Base-by-base conservation (phyloP, 2,113 vertebrate genomes). In the Oreochromis niloticus region DNA sequence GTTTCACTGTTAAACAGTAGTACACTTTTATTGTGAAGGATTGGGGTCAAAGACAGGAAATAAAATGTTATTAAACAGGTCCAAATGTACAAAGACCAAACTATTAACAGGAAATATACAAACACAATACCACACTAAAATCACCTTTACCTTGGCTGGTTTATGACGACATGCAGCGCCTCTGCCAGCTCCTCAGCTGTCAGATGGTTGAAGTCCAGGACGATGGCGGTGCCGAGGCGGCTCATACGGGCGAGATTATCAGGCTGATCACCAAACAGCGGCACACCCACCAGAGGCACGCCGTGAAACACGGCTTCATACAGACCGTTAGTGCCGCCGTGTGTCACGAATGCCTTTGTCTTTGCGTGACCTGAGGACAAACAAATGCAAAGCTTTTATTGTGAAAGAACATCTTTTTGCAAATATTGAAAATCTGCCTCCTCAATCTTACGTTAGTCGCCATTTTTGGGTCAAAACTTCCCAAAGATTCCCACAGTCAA, bases 241-340 rank as follows among this genome's bases (percentile, higher is more conserved):
- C 57, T 96, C 96, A 98, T 95, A 73, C 96, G 97, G 81, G 91
- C 92, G 0, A 98, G 81, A 86, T 98, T 98, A 83, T 97, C 97
- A 0, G 94, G 95, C 92, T 98, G 98, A 66, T 98, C 97, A 0
- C 80, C 97, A 83, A 98, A 98, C 80, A 99, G 88, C 4, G 98
- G 98, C 3, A 98, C 59, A 6, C 97, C 98, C 16, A 99, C 96
- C 95, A 99, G 92, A 0, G 97, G 98, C 34, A 98, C 86, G 0
- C 96, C 97, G 0, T 98, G 97, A 86, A 97, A 98, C 87, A 99
- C 97, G 3, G 97, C 97, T 94, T 98, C 98, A 32, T 98, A 98
- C 36, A 98, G 92, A 2, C 98, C 96, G 14, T 98, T 99, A 8
- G 97, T 97, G 57, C 98, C 97, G 8, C 98, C 98, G 0, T 98